These are phyloP conservation scores for Corydoras sp. DNA, from an alignment of 2,113 vertebrate genomes.

Conservation along the genomic window DNA sequence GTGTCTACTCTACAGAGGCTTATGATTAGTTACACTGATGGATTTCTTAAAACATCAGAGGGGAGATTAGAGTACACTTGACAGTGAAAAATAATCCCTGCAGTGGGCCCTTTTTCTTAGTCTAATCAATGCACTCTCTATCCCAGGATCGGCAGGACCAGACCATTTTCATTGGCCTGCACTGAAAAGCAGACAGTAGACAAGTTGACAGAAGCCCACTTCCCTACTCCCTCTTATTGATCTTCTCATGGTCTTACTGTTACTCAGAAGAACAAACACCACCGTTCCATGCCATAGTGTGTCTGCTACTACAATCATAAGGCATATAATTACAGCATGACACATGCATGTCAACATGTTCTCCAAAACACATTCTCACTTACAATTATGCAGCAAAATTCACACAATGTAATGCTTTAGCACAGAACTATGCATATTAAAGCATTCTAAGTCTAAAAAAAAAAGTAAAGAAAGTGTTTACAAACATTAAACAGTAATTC, in stretches of 20 bases:
- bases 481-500: background rate
- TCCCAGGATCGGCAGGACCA: conserved; percentile 51
- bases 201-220: conserved; percentile 50
- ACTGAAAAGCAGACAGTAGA: conserved; percentile 52
- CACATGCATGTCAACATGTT: conserved; percentile 25
- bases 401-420: background rate
- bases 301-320: conserved; percentile 10
- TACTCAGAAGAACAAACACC: no score
- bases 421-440: background rate
- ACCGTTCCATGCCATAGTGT: background rate
- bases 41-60: conserved; percentile 47
- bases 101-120: conserved; percentile 42
- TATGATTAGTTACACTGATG: conserved; percentile 44
- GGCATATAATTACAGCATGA: conserved; percentile 34
- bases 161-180: conserved; percentile 53
- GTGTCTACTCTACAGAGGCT: conserved; percentile 19
- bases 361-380: conserved; percentile 21
- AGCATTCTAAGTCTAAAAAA: no score
- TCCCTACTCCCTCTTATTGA: conserved; percentile 49
- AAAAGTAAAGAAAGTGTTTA: background rate
- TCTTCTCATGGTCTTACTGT: conserved; percentile 49
- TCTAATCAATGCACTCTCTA: conserved; percentile 59
- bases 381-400: conserved; percentile 3
- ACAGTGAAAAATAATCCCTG: conserved; percentile 50
- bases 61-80: conserved; percentile 38